These are phyloP conservation scores for Melierax canorus DNA, from an alignment of 2,113 vertebrate species.

Conservation along the genomic window DNA sequence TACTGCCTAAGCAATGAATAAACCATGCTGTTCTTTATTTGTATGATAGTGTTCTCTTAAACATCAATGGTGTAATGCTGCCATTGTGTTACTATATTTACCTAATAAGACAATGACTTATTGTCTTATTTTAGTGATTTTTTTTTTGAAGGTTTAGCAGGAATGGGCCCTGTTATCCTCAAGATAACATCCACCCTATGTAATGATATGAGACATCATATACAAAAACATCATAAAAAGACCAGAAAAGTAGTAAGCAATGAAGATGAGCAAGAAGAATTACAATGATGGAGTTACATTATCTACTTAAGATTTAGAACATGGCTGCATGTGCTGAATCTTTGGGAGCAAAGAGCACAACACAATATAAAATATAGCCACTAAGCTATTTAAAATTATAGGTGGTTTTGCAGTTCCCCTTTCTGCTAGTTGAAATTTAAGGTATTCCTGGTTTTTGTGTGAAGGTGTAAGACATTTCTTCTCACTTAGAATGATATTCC, in stretches of 20 bases:
- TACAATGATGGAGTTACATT: neutral
- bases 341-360: neutral
- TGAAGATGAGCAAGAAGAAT: neutral
- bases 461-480: neutral
- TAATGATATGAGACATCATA: neutral
- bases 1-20: neutral
- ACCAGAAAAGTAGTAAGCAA: neutral
- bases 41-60: neutral
- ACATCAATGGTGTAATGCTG: neutral
- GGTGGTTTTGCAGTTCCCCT: neutral
- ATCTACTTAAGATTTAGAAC: neutral
- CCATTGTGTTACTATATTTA: neutral
- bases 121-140: neutral
- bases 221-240: neutral
- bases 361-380: neutral
- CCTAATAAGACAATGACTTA: neutral
- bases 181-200: neutral
- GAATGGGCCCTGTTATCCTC: neutral
- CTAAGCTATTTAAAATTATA: neutral
- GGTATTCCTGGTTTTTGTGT: rapidly evolving
- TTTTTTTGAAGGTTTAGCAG: neutral
- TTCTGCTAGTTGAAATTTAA: neutral
- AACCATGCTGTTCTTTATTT: neutral
- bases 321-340: neutral
- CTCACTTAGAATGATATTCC: neutral